Evolutionary conservation across 2,113 vertebrate species (phyloP), one percentile per base, ranked within the genome.

Genomic region (Amia ocellicauda): DNA sequence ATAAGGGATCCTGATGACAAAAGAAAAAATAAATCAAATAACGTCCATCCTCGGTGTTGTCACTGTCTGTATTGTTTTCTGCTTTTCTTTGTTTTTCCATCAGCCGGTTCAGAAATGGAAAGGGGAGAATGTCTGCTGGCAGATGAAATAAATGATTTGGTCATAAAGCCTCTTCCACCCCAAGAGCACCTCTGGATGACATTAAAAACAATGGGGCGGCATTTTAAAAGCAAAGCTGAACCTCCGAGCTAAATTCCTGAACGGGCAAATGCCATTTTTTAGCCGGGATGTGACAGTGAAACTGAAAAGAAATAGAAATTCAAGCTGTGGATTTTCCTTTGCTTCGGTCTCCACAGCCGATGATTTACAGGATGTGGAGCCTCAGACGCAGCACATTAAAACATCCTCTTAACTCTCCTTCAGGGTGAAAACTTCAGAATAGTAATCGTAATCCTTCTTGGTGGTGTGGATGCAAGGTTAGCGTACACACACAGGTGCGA

Each of bases 201-300:
- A 49, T 36, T 19, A 29, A 62, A 62, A 62, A 43, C 27, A 47
- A 58, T 64, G 13, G 42, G 53, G 31, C 41, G 7, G 19, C 42
- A 42, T 51, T 45, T 56, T 56, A 56, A 27, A 57, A 47, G 40
- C 20, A 51, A 22, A n/a, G 40, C 29, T 23, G 36, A 20, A 58
- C 40, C 36, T 59, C 20, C 11, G 36, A 59, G 56, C 31, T 31
- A 20, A 3, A 20, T 19, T n/a, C 26, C 20, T 17, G 2, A 4
- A 23, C 17, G 22, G 24, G 52, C 27, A 55, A 64, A 36, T 4
- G 19, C 26, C 63, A 57, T 64, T 64, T 64, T 64, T 56, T 53
- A 58, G 14, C 16, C 17, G 17, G 43, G 14, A 19, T 3, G 5
- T 55, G 54, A 57, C 53, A 57, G 42, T 45, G 22, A 31, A 22